Evolutionary conservation across 2,888 invertebrate genomes (phyloP).

Genomic region (Hypercompe scribonia): DNA sequence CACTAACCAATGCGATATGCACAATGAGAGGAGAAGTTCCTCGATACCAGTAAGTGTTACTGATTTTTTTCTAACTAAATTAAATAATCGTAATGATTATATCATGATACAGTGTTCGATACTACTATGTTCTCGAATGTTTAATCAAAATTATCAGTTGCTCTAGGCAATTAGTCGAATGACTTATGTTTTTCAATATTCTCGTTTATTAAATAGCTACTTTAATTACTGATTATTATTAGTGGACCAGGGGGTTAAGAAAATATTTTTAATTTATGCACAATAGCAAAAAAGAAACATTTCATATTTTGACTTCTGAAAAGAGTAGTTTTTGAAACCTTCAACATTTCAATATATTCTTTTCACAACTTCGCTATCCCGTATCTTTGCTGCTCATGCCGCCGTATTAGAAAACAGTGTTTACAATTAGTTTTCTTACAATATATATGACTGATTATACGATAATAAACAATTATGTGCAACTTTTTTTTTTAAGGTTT

Average conservation of each 20-base stretch:
- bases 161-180: neutral
- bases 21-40: conserved; percentile 90
- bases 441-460: neutral
- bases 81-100: neutral
- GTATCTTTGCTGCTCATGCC: neutral
- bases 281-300: too few relatives aligned
- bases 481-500: neutral
- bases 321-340: neutral
- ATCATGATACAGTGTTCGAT: neutral
- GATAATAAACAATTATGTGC: neutral
- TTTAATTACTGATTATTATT: too few relatives aligned
- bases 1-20: conserved; percentile 94
- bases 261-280: too few relatives aligned
- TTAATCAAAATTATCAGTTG: neutral
- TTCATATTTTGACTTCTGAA: too few relatives aligned
- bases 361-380: neutral
- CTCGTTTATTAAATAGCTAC: neutral
- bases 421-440: neutral
- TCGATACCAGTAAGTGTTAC: conserved; percentile 76
- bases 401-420: neutral
- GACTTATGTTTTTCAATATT: too few relatives aligned
- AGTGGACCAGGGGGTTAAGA: too few relatives aligned
- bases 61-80: neutral
- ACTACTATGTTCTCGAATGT: neutral
- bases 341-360: neutral